Evolutionary conservation across 2,888 invertebrate species (phyloP), one percentile per base, ranked within the genome.

Genomic region (Trichacis sp.): DNA sequence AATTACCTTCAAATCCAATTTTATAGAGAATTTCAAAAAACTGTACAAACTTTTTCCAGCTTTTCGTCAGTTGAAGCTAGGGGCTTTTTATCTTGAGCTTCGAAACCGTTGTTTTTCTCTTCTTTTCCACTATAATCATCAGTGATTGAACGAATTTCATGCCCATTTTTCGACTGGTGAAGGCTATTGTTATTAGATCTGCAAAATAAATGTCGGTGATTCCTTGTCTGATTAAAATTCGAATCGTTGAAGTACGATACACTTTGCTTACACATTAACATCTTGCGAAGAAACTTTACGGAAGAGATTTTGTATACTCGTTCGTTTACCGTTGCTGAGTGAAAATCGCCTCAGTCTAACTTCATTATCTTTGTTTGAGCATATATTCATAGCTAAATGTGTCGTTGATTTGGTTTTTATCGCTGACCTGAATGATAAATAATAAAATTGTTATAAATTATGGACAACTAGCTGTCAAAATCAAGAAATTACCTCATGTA

Each of bases 281-380:
- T 64, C 58, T 33, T 58, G 58, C 1, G 15, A 33, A 0, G 64
- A 58, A 2, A 54, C 18, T 47, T 64, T 64, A 6, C 58, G 40
- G 20, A 40, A 40, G 14, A 45, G 45, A 45, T 20, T 4, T 20
- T 45, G 20, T n/a, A 45, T 18, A 20, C 45, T 45, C 45, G 45
- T 6, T 45, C 19, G n/a, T 45, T 14, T 18, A 4, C 9, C 20
- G 6, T 8, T 45, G 19, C 18, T 45, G 8, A 18, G 15, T 8
- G 45, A 45, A 45, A 5, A 45, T 45, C 45, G 4, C 14, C 20
- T 45, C 19, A n/a, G 45, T n/a, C 45, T 15, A 4, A 40, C 14
- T 15, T 40, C 40, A 15, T 4, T 15, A 15, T 40, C 40, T 15
- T 40, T 14, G 8, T 2, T 40, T 8, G 40, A 4, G 9, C 1